These are phyloP conservation scores for Philhelius pedissequus DNA, from an alignment of 2,888 invertebrate species.

Conservation along the genomic window DNA sequence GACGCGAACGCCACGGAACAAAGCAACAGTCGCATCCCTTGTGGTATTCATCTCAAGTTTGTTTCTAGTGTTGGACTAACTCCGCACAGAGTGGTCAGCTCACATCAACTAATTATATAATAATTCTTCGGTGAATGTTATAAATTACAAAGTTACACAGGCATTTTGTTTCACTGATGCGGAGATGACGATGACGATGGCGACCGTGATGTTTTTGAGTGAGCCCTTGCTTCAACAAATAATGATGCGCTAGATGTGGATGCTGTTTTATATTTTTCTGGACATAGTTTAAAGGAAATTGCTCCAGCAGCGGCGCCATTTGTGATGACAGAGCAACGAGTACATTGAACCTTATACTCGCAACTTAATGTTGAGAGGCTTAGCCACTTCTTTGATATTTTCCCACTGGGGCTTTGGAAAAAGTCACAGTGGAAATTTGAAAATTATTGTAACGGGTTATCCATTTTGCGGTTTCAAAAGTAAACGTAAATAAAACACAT, in stretches of 20 bases:
- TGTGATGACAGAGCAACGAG: background rate
- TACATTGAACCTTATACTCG: background rate
- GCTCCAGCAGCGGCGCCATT: slow-evolving; percentile 21
- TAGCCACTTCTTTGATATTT: too few species aligned
- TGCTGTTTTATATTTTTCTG: background rate
- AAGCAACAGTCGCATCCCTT: slow-evolving; percentile 28
- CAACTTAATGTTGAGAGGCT: too few species aligned
- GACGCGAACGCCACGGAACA: background rate
- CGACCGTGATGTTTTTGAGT: too few species aligned
- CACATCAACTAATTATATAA: slow-evolving; percentile 47
- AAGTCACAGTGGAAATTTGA: too few species aligned
- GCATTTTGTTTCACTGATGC: background rate
- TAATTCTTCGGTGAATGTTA: slow-evolving; percentile 54
- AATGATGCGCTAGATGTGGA: slow-evolving; percentile 14
- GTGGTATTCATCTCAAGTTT: slow-evolving; percentile 1
- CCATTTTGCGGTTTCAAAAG: too few species aligned
- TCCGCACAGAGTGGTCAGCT: slow-evolving; percentile 11
- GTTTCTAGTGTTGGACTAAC: background rate
- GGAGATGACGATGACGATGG: background rate
- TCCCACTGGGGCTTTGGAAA: too few species aligned
- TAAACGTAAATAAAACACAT: too few species aligned
- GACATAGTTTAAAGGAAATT: background rate
- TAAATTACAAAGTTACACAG: slow-evolving; percentile 34
- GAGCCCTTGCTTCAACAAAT: slow-evolving; percentile 11
- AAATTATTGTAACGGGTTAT: too few species aligned